Base-by-base conservation (phyloP, 2,113 vertebrate species). In the rabbit (Oryctolagus cuniculus) region DNA sequence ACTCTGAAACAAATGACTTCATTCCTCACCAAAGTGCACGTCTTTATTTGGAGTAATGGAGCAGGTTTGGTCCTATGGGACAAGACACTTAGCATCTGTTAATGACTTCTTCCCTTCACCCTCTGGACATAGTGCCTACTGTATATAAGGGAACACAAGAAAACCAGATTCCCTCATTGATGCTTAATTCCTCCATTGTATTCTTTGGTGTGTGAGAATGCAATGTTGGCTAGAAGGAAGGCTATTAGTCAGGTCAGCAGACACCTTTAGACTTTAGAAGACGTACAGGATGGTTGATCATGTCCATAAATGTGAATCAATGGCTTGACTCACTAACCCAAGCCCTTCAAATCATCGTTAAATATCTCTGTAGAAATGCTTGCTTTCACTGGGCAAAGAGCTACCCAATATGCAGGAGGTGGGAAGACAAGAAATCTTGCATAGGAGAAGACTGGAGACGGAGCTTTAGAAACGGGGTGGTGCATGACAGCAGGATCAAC, bases 21-120 rank as follows among this genome's bases (percentile, higher is more conserved):
- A 29, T 74, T 31, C 25, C 8, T 6, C 49, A 4, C 34, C 80
- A 15, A 34, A 25, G 11, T 1, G 17, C 9, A 82, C 63, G 19
- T 22, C 36, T 11, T 0, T 1, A 0, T 36, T 49, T 36, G 70
- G 29, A 5, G 19, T 17, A n/a, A 17, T 0, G 1, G 24, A 2
- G 34, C 27, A 4, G 0, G 0, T 27, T 36, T 34, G 81, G 34
- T 4, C 44, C 19, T 6, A 0, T 2, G 0, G 13, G 25, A 7
- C 6, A 15, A 3, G 21, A 34, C 29, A 51, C 64, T 25, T 3
- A n/a, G 6, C 5, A 1, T 3, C 2, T 31, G 9, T n/a, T 36
- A 58, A 6, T n/a, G 70, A 70, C 12, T 12, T 7, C 9, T 13
- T 36, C 7, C 36, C 36, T 44, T 12, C 7, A 58, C 21, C 44